Conservation (phyloP, 2,888 invertebrate species). For the Branchinecta sandiegonensis region DNA sequence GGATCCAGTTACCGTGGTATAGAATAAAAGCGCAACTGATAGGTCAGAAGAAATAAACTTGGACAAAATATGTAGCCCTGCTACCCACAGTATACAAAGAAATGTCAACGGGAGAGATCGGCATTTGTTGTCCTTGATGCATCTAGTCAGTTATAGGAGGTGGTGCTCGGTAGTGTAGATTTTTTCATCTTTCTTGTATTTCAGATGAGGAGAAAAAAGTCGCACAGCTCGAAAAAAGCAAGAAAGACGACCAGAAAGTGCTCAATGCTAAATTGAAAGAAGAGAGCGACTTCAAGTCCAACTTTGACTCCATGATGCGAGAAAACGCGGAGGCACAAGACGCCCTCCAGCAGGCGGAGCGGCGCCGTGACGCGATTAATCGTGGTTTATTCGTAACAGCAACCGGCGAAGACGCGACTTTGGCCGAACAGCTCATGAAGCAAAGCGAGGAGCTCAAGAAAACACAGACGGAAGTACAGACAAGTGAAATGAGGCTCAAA, state of each 20-base stretch:
- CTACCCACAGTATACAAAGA: too few relatives aligned
- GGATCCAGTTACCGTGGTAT: too few relatives aligned
- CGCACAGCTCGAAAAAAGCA: slow-evolving; percentile 49
- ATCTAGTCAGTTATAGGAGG: too few relatives aligned
- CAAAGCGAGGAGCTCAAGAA: slow-evolving; percentile 57
- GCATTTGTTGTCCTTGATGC: too few relatives aligned
- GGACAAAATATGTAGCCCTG: too few relatives aligned
- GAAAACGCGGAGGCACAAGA: slow-evolving; percentile 31
- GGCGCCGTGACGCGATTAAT: slow-evolving; percentile 65
- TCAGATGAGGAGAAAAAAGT: slow-evolving; percentile 49
- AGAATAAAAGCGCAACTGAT: too few relatives aligned
- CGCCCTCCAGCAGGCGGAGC: slow-evolving; percentile 55
- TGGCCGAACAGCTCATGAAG: slow-evolving; percentile 78
- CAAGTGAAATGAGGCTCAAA: slow-evolving; percentile 56
- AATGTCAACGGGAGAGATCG: too few relatives aligned
- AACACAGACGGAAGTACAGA: slow-evolving; percentile 48
- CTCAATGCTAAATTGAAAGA: slow-evolving; percentile 46
- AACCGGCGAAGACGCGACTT: slow-evolving; percentile 60
- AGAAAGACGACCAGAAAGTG: slow-evolving; percentile 48
- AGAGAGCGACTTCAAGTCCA: slow-evolving; percentile 39
- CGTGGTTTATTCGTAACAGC: slow-evolving; percentile 64
- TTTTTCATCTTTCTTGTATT: too few relatives aligned
- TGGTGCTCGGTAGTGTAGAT: too few relatives aligned
- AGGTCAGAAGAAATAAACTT: too few relatives aligned
- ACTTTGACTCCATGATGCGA: slow-evolving; percentile 47